Evolutionary conservation across 2,797 vertebrate species (phyloP).

Genomic region (Buceros bicornis): DNA sequence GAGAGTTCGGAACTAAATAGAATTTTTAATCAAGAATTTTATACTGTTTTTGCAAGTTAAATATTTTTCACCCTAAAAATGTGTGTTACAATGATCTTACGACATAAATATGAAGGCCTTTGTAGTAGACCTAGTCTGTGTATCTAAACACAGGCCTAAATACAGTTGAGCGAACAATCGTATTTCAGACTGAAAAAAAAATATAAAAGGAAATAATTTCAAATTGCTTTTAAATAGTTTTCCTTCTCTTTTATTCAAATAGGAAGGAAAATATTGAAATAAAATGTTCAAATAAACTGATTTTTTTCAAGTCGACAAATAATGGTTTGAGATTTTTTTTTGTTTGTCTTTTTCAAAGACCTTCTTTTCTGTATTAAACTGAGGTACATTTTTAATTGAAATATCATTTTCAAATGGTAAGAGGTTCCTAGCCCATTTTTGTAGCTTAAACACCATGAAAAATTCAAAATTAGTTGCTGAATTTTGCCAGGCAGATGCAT

Average conservation of each 20-base stretch:
- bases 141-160: neutral
- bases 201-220: neutral
- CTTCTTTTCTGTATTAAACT: neutral
- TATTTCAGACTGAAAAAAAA: neutral
- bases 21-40: neutral
- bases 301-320: neutral
- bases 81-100: neutral
- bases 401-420: neutral
- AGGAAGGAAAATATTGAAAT: neutral
- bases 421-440: neutral
- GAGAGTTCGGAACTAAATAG: neutral
- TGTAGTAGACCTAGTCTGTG: neutral
- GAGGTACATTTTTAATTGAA: neutral
- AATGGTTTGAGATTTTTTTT: neutral
- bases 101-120: neutral
- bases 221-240: neutral
- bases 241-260: neutral
- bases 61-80: neutral
- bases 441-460: neutral
- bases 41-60: neutral
- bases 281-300: neutral
- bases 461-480: constrained; percentile 5
- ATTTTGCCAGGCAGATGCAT: neutral
- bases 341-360: neutral
- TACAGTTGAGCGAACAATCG: neutral